A percentile compares a stretch with the other conserved stretches of the same genome.
Evolutionary conservation across 1,140 invertebrate genomes (phyloP).

Genomic region (Drosophila oshimai): DNA sequence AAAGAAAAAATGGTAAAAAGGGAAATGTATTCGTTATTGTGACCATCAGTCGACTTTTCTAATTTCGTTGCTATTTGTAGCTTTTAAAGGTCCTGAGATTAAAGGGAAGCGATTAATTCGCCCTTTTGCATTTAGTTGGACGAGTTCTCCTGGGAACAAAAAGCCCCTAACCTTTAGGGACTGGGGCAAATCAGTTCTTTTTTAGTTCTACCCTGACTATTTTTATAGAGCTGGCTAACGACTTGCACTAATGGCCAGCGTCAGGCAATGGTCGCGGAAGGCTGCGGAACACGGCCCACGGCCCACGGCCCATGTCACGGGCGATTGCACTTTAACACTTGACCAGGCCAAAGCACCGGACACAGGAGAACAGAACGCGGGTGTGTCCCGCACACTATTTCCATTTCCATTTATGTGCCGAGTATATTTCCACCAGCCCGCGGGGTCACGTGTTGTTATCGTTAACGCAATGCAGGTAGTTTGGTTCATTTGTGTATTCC

Average conservation of each 20-base stretch:
- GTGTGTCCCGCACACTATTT: constrained; percentile 32
- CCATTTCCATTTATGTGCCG: constrained; percentile 17
- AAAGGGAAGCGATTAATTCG: too few relatives aligned
- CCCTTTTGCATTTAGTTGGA: not conserved
- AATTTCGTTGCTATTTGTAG: too few relatives aligned
- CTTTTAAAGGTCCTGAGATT: not conserved
- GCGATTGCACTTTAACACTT: constrained; percentile 79
- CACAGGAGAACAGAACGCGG: constrained; percentile 18
- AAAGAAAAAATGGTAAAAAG: too few relatives aligned
- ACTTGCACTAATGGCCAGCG: constrained; percentile 69
- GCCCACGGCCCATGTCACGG: constrained; percentile 51
- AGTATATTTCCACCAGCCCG: constrained; percentile 26
- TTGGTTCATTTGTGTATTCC: constrained; percentile 39
- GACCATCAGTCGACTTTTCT: too few relatives aligned
- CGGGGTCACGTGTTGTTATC: constrained; percentile 70
- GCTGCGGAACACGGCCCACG: constrained; percentile 41
- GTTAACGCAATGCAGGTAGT: constrained; percentile 64
- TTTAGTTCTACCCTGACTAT: constrained; percentile 37
- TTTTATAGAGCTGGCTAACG: constrained; percentile 48
- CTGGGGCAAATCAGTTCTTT: constrained; percentile 30
- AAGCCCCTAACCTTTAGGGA: constrained; percentile 7
- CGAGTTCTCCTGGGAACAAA: not conserved
- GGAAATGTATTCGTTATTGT: too few relatives aligned
- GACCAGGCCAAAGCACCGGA: constrained; percentile 50
- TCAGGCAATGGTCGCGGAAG: constrained; percentile 51